phyloP scores from a whole-genome alignment of 2,797 vertebrate genomes.

The Falco naumanni region DNA sequence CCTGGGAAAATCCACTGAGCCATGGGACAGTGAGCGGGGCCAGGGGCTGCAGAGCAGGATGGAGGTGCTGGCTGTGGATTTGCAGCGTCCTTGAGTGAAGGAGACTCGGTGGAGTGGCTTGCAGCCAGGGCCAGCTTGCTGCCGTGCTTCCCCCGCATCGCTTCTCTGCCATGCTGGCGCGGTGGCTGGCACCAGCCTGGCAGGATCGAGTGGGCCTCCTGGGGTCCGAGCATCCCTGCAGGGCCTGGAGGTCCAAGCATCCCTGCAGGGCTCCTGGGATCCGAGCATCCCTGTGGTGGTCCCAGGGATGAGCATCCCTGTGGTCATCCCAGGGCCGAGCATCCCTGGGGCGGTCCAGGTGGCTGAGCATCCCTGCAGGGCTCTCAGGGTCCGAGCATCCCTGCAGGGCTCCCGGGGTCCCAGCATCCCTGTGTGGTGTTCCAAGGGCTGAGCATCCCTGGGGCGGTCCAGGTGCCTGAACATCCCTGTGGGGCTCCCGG shows the following conservation, averaged over 20 bases:
- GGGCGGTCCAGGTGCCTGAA: no score
- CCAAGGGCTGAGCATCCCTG: no score
- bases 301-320: no score
- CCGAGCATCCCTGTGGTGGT: no score
- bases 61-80: neutral
- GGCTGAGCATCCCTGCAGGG: neutral
- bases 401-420: no score
- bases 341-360: rapidly evolving
- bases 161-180: rapidly evolving
- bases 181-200: neutral
- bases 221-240: neutral
- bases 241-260: no score
- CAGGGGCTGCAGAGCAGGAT: neutral
- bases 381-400: neutral
- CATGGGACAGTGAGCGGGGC: neutral
- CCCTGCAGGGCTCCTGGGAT: no score
- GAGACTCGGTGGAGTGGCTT: rapidly evolving
- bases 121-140: neutral
- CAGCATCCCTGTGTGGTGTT: neutral
- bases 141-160: neutral
- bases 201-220: neutral
- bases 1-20: neutral
- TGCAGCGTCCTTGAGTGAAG: neutral
- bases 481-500: no score
- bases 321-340: rapidly evolving